Percentiles rank a stretch among this genome's conserved stretches.
These are phyloP conservation scores for Upupa epops DNA, from an alignment of 2,113 vertebrate genomes.

Conservation along the genomic window DNA sequence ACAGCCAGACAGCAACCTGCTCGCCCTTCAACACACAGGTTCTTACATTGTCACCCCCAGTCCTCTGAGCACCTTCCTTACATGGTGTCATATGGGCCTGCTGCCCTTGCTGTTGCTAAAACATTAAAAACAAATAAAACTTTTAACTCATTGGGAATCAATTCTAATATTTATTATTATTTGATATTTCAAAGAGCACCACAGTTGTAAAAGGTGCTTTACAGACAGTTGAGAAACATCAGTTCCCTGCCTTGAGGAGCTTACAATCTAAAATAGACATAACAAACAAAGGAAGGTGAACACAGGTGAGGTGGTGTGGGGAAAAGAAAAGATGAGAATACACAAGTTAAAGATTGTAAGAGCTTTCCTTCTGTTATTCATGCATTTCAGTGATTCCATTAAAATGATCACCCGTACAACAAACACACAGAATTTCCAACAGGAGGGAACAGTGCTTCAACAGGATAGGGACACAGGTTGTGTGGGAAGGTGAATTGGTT, in stretches of 20 bases:
- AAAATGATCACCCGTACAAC: constrained; percentile 23
- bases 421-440: constrained; percentile 9
- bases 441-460: background rate
- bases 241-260: constrained; percentile 66
- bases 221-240: constrained; percentile 61
- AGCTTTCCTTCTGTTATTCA: constrained; percentile 52
- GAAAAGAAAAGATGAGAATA: constrained; percentile 36
- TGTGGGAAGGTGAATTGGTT: background rate
- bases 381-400: constrained; percentile 12
- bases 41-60: constrained; percentile 26
- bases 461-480: background rate
- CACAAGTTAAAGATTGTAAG: constrained; percentile 18
- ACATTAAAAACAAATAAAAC: constrained; percentile 58
- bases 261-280: constrained; percentile 62
- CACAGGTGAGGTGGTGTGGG: constrained; percentile 35
- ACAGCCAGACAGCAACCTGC: constrained; percentile 49
- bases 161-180: constrained; percentile 66
- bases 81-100: background rate
- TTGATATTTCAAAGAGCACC: constrained; percentile 62
- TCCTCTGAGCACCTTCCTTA: constrained; percentile 42
- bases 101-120: constrained; percentile 20
- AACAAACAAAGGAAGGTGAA: constrained; percentile 47
- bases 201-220: constrained; percentile 55
- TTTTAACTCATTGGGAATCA: constrained; percentile 55
- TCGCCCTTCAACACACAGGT: background rate